Evolutionary conservation across 2,888 invertebrate genomes (phyloP), one percentile per base, ranked within the genome.

Genomic region (Polydrusus pterygomalis): DNA sequence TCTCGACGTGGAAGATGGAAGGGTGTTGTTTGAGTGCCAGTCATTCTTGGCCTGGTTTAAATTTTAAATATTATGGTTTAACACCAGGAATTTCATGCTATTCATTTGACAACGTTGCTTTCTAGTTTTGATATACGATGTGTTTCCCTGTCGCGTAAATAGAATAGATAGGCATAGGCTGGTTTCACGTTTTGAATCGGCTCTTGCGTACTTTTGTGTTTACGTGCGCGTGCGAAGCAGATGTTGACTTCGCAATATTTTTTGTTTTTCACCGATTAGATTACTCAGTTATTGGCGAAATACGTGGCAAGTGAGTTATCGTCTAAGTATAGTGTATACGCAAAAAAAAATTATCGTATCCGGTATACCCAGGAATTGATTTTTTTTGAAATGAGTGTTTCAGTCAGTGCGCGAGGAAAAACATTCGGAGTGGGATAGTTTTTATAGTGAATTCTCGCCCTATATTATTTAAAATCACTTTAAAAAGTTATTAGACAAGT

Each of bases 221-320:
- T 56, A 68, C 40, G 18, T 38, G 63, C 63, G 70, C 70, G 63
- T 60, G 45, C 70, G 60, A 47, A 18, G 17, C 47, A 51, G 60
- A 70, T 70, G 60, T 70, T 70, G 58, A 70, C 70, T 70, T 70
- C 58, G 60, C 60, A 70, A 70, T 58, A 34, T 70, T 60, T 70
- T 58, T 70, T 20, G 15, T 56, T 69, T 69, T 40, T 34, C n/a
- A 56, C 56, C 34, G 34, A 56, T 56, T 56, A 56, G 56, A 56
- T 56, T 56, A 40, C 56, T 69, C 43, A 54, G 68, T 69, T 43
- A 38, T 69, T 69, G 34, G 30, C 56, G 56, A 56, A 34, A 34
- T 56, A 56, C 15, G 56, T 56, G 56, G 56, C 54, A 30, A 56
- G 54, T 30, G 51, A 51, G 54, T 56, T 56, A 34, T 56, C 0